phyloP scores from a whole-genome alignment of 2,113 vertebrate genomes.

The Heterochromis multidens region DNA sequence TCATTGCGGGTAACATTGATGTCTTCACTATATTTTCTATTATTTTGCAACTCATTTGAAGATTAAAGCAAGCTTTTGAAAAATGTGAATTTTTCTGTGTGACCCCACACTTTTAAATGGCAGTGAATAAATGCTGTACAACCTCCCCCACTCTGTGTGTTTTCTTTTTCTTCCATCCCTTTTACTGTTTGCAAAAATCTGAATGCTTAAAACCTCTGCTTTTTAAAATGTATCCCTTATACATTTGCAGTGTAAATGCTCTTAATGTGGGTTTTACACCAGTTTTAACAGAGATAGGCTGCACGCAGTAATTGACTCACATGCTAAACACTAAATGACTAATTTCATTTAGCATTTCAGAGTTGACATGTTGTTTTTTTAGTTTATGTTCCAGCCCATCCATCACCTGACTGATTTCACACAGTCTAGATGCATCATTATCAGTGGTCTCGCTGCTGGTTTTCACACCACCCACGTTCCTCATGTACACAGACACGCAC shows the following conservation, averaged over 20 bases:
- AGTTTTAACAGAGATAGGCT: not conserved
- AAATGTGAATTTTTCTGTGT: not conserved
- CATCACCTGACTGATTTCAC: not conserved
- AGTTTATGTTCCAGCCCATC: not conserved
- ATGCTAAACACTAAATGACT: not conserved
- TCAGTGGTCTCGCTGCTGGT: constrained; percentile 1
- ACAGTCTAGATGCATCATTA: not conserved
- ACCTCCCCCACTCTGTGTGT: not conserved
- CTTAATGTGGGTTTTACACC: not conserved
- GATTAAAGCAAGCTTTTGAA: not conserved
- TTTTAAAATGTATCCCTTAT: not conserved
- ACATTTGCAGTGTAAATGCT: not conserved
- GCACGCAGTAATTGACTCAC: not conserved
- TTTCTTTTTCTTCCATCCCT: not conserved
- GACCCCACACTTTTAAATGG: not conserved
- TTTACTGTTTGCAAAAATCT: not conserved
- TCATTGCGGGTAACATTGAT: not conserved
- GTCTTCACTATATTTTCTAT: not conserved
- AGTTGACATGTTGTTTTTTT: not conserved
- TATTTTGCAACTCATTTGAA: not conserved
- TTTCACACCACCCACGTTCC: not conserved
- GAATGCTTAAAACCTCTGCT: not conserved
- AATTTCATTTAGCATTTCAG: not conserved
- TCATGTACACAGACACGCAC: not conserved
- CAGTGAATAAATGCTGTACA: not conserved